Percentiles rank a stretch among this genome's conserved stretches.
These are phyloP conservation scores for Poicephalus gulielmi DNA, from an alignment of 2,113 vertebrate genomes.

Conservation along the genomic window DNA sequence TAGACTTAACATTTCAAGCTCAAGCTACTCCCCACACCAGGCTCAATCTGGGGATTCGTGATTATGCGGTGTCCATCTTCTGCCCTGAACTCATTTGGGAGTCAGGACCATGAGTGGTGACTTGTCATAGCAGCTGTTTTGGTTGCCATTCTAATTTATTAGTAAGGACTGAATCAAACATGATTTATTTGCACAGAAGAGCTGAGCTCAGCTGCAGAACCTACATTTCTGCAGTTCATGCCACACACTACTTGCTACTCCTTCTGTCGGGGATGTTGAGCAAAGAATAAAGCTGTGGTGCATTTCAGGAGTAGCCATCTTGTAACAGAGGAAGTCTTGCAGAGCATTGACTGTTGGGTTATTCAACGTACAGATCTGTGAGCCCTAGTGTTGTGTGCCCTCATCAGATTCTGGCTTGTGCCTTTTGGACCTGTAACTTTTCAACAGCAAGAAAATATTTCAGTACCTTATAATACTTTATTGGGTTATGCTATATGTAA, in stretches of 20 bases:
- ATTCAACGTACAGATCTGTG: background rate
- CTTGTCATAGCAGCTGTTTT: background rate
- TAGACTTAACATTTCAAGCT: background rate
- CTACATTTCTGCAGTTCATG: background rate
- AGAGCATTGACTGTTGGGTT: background rate
- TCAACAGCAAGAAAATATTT: background rate
- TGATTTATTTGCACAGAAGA: background rate
- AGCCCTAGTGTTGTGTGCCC: background rate
- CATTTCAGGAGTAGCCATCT: background rate
- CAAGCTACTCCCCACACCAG: background rate
- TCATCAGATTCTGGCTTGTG: background rate
- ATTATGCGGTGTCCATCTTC: background rate
- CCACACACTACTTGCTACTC: background rate
- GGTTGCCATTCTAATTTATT: background rate
- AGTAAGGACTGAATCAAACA: background rate
- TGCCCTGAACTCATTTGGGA: background rate
- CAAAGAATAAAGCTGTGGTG: background rate
- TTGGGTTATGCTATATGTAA: background rate
- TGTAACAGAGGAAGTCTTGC: background rate
- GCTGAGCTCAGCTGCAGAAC: background rate
- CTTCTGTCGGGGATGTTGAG: accelerated
- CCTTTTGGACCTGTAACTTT: background rate
- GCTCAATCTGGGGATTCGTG: background rate
- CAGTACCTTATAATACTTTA: background rate
- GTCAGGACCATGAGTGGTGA: background rate